Percentiles rank a stretch among this genome's conserved stretches.
These are phyloP conservation scores for Brachionus manjavacas DNA, from an alignment of 1,140 invertebrate genomes.

Conservation along the genomic window DNA sequence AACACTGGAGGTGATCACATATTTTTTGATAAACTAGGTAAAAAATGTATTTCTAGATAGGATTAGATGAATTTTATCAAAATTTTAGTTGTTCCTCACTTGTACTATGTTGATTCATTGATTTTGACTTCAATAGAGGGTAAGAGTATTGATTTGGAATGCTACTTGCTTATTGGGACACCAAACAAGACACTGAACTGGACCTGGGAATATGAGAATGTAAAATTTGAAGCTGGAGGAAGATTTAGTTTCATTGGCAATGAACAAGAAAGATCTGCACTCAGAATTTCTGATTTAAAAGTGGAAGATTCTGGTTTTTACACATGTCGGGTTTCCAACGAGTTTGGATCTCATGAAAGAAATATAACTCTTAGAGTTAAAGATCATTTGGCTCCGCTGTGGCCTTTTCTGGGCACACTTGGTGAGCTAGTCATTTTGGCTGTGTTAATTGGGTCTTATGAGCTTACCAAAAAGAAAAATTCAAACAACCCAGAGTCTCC, in stretches of 20 bases:
- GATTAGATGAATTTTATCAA: neutral
- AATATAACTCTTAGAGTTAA: slow-evolving; percentile 29
- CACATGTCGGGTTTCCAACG: neutral
- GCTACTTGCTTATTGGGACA: neutral
- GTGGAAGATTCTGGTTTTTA: neutral
- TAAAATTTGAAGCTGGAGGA: neutral
- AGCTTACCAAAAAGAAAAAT: neutral
- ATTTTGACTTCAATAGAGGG: neutral
- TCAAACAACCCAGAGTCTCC: neutral
- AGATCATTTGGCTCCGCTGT: neutral
- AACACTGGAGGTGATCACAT: neutral
- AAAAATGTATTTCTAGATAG: neutral
- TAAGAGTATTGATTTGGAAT: neutral
- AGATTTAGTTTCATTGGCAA: neutral
- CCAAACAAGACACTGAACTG: neutral
- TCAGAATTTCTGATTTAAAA: neutral
- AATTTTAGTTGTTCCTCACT: slow-evolving; percentile 7
- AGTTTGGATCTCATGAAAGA: slow-evolving; percentile 4
- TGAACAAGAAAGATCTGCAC: neutral
- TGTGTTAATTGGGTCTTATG: neutral
- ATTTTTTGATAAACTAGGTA: slow-evolving; percentile 5
- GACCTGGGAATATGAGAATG: neutral
- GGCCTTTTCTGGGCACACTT: slow-evolving; percentile 25
- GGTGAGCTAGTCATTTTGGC: neutral
- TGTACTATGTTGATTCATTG: slow-evolving; percentile 4